phyloP scores from a whole-genome alignment of 2,113 vertebrate species.

The Sphaerodactylus townsendi region DNA sequence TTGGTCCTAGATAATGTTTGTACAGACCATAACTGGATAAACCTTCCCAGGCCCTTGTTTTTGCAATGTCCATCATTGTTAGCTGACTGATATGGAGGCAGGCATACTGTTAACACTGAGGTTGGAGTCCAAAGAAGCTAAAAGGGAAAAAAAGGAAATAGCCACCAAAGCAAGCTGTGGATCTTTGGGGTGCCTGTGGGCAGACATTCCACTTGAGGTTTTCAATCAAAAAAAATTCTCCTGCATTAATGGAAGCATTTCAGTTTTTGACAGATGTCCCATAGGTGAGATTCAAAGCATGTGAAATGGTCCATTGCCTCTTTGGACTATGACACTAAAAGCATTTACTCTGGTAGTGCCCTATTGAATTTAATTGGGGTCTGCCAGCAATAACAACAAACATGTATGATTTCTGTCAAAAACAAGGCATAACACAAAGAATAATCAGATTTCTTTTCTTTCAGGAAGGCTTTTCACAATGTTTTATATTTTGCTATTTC shows the following conservation, averaged over 20 bases:
- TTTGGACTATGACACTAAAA: neutral
- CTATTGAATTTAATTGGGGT: neutral
- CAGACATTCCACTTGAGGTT: neutral
- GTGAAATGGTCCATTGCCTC: constrained; percentile 1
- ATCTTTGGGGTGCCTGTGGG: neutral
- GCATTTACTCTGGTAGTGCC: neutral
- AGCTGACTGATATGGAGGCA: neutral
- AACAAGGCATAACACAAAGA: constrained; percentile 2
- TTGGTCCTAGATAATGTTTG: neutral
- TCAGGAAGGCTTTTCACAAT: constrained; percentile 18
- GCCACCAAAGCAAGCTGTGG: neutral
- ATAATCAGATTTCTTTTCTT: constrained; percentile 26
- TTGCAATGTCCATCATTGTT: neutral
- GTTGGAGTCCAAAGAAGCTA: neutral
- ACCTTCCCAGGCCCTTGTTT: neutral
- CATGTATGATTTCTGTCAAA: constrained; percentile 21
- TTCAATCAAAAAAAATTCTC: neutral
- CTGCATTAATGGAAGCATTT: constrained; percentile 21
- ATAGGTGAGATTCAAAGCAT: constrained; percentile 18
- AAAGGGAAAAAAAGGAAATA: neutral
- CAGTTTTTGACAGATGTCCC: neutral
- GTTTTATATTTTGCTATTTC: constrained; percentile 5
- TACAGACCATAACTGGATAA: neutral
- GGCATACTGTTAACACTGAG: neutral
- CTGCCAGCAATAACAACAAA: neutral